Conservation (phyloP, 2,888 invertebrate species). For the Aphrophora alni region DNA sequence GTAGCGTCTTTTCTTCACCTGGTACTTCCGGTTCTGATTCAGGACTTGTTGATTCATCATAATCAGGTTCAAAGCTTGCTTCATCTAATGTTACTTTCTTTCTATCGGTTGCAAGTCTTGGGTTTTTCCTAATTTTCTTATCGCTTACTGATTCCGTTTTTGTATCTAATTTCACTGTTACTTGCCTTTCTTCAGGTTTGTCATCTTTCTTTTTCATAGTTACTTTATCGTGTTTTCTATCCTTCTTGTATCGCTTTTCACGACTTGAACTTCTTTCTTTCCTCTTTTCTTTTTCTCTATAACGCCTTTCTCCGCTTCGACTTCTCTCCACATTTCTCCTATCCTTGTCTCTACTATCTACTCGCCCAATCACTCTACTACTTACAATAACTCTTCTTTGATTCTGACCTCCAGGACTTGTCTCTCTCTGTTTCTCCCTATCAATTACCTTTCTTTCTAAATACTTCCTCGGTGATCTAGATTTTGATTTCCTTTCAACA, state of each 20-base stretch:
- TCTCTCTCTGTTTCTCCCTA: constrained; percentile 29
- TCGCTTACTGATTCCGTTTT: constrained; percentile 22
- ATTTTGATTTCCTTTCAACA: constrained; percentile 37
- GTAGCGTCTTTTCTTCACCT: constrained; percentile 39
- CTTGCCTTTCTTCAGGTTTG: constrained; percentile 34
- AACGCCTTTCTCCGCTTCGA: constrained; percentile 24
- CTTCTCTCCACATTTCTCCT: constrained; percentile 44
- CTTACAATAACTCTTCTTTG: constrained; percentile 33
- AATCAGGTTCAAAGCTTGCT: constrained; percentile 76
- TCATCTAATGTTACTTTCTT: constrained; percentile 65
- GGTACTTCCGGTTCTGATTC: constrained; percentile 55
- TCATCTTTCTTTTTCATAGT: constrained; percentile 28
- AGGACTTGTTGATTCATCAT: constrained; percentile 65
- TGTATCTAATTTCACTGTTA: constrained; percentile 22
- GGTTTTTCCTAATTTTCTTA: constrained; percentile 34
- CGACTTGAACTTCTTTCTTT: constrained; percentile 36
- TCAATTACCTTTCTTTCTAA: constrained; percentile 28
- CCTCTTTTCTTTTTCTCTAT: constrained; percentile 26
- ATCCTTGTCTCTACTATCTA: constrained; percentile 41
- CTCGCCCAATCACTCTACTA: constrained; percentile 30
- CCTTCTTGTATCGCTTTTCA: constrained; percentile 30
- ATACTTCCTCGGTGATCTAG: constrained; percentile 33
- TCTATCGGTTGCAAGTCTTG: constrained; percentile 34
- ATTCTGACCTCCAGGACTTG: constrained; percentile 23
- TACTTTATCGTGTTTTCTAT: constrained; percentile 28